Base-by-base conservation (phyloP, 2,113 vertebrate species). In the Myrmophylax atrothorax region DNA sequence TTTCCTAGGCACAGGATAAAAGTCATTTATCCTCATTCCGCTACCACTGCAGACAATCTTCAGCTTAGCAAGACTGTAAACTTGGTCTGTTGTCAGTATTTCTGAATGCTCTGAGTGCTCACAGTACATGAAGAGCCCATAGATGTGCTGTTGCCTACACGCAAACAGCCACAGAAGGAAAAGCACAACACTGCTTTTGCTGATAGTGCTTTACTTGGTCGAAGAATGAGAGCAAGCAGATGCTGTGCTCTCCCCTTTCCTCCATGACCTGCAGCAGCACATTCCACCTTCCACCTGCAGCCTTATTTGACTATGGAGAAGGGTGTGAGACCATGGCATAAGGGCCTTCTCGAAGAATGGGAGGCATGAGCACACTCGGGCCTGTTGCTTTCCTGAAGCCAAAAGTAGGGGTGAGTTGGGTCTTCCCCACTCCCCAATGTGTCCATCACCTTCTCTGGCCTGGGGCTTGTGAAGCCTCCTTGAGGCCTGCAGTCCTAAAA, bases 401-500 rank as follows among this genome's bases (percentile, higher is more conserved):
- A 44, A 44, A 72, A 95, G 6, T 22, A 91, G 47, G 12, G 79
- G 60, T 37, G 42, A 73, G 35, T 37, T 96, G 75, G 53, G 84
- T 14, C 38, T 92, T n/a, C 55, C 5, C 44, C 42, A 59, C 16
- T 94, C 64, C 60, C 78, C 93, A 56, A 59, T 73, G 18, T 49
- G 93, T 73, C 84, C 80, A 77, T 93, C n/a, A 97, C 84, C 37
- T 97, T 96, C 88, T 35, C 52, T 44, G 96, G 94, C 37, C n/a
- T 96, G 47, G 46, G 66, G 56, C 94, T 95, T 49, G 96, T 96
- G 95, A 93, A 94, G 38, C 81, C 97, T 52, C 22, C 95, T 44
- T 97, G 96, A 91, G 73, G 87, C 25, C 25, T 98, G 69, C 14
- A 77, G 74, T 49, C 93, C 5, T 73, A 24, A 90, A 77, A 19